A percentile compares a stretch with the other conserved stretches of the same genome.
These are phyloP conservation scores for Aegypius monachus DNA, from an alignment of 2,113 vertebrate genomes.

Conservation along the genomic window DNA sequence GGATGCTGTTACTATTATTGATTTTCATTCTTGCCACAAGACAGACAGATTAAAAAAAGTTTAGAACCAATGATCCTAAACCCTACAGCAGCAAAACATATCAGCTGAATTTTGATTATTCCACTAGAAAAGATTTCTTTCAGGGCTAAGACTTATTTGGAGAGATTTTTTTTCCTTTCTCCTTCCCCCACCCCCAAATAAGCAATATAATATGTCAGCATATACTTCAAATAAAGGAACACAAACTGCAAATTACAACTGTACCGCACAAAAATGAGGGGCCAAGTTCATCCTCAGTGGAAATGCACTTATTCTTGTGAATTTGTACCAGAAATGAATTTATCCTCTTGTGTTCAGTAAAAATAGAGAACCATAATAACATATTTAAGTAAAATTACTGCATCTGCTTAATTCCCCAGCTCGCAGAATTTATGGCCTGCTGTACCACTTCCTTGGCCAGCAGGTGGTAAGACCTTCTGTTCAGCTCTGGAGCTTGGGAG, in stretches of 20 bases:
- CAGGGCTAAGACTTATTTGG: background rate
- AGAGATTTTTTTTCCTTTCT: background rate
- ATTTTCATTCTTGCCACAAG: conserved; percentile 82
- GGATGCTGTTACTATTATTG: conserved; percentile 81
- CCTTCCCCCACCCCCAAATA: background rate
- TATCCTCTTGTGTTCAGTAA: background rate
- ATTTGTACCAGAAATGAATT: background rate
- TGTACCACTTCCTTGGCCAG: conserved; percentile 10
- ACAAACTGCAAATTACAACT: background rate
- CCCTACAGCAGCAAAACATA: conserved; percentile 54
- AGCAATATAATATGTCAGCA: background rate
- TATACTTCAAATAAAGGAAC: background rate
- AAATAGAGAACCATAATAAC: background rate
- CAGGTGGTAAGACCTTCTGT: conserved; percentile 60
- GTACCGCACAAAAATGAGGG: background rate
- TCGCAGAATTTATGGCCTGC: conserved; percentile 11
- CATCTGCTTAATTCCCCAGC: conserved; percentile 40
- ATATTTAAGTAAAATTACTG: conserved; percentile 33
- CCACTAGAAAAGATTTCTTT: conserved; percentile 41
- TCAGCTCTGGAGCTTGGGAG: background rate
- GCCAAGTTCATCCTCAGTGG: background rate
- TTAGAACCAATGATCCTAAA: conserved; percentile 59
- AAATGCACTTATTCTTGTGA: background rate
- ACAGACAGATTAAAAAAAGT: conserved; percentile 78
- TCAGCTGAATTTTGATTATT: conserved; percentile 55